Percentiles rank a stretch among this genome's conserved stretches.
Evolutionary conservation across 2,888 invertebrate genomes (phyloP).

Genomic region (Drosophila mercatorum): DNA sequence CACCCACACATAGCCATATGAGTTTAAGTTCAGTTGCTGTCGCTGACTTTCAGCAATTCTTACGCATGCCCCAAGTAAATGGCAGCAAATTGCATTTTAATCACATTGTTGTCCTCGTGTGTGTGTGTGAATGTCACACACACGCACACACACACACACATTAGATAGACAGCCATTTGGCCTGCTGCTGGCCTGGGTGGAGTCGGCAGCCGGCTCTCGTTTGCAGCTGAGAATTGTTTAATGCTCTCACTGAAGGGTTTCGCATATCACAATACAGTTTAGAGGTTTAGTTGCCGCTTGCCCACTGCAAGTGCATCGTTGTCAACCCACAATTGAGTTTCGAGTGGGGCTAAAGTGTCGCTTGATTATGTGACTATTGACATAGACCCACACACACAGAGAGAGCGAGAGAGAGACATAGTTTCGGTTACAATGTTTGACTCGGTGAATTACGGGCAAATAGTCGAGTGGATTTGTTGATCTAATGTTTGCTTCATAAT

Average conservation of each 20-base stretch:
- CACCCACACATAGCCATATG: background rate
- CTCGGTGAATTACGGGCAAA: background rate
- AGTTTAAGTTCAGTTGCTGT: slow-evolving; percentile 19
- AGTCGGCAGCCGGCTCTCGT: background rate
- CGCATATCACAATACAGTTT: slow-evolving; percentile 7
- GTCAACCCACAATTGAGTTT: slow-evolving; percentile 5
- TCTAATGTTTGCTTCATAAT: too few species aligned
- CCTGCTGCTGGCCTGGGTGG: background rate
- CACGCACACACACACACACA: background rate
- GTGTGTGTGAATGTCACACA: slow-evolving; percentile 11
- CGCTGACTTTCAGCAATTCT: slow-evolving; percentile 44
- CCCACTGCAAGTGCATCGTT: slow-evolving; percentile 17
- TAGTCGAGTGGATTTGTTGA: background rate
- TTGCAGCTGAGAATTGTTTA: slow-evolving; percentile 4
- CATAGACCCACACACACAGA: background rate
- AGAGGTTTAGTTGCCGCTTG: slow-evolving; percentile 6
- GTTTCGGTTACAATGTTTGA: background rate
- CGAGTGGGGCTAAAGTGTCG: slow-evolving; percentile 17
- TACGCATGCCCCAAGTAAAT: slow-evolving; percentile 56
- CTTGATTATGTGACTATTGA: slow-evolving; percentile 14
- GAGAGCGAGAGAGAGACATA: background rate
- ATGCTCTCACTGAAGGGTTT: slow-evolving; percentile 13
- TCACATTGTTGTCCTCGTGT: slow-evolving; percentile 67
- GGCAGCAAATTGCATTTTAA: slow-evolving; percentile 76
- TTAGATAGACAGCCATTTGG: slow-evolving; percentile 14